These are phyloP conservation scores for Stichopus chloronotus DNA, from an alignment of 35 echinoderm and acorn worm species.

Conservation along the genomic window DNA sequence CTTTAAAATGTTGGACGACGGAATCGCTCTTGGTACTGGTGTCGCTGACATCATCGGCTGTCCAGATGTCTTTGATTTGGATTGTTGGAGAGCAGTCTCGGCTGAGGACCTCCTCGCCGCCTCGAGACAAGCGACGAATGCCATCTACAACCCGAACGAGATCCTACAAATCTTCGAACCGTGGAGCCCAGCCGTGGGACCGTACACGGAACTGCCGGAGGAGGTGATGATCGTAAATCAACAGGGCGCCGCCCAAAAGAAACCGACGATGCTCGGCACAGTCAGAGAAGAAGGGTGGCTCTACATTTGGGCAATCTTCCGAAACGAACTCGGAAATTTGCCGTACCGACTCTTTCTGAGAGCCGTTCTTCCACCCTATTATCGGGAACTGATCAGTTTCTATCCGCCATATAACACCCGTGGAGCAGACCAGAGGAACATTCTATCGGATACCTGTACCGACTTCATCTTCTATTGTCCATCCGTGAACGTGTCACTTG, in stretches of 20 bases:
- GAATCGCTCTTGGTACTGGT: slow-evolving; percentile 47
- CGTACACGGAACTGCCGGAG: slow-evolving; percentile 32
- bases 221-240: slow-evolving; percentile 49
- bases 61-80: slow-evolving; percentile 26
- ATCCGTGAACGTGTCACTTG: slow-evolving; percentile 4
- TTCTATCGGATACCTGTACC: slow-evolving; percentile 25
- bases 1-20: slow-evolving; percentile 34
- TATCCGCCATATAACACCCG: slow-evolving; percentile 24
- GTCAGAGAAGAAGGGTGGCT: slow-evolving; percentile 43
- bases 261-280: slow-evolving; percentile 61
- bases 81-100: slow-evolving; percentile 31
- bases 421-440: slow-evolving; percentile 34
- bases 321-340: slow-evolving; percentile 19
- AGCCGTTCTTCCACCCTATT: slow-evolving; percentile 31
- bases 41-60: slow-evolving; percentile 54
- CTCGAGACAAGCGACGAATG: slow-evolving; percentile 1
- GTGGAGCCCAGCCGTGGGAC: slow-evolving; percentile 62
- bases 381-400: slow-evolving; percentile 10
- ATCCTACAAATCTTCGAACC: slow-evolving; percentile 67
- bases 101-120: slow-evolving; percentile 52
- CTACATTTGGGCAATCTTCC: slow-evolving; percentile 57
- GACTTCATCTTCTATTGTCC: slow-evolving; percentile 63
- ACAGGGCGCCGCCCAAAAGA: slow-evolving; percentile 40
- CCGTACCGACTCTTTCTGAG: slow-evolving; percentile 25
- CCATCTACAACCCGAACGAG: slow-evolving; percentile 51